Evolutionary conservation across 2,797 vertebrate genomes (phyloP), one percentile per base, ranked within the genome.

Genomic region (Caiman crocodilus): DNA sequence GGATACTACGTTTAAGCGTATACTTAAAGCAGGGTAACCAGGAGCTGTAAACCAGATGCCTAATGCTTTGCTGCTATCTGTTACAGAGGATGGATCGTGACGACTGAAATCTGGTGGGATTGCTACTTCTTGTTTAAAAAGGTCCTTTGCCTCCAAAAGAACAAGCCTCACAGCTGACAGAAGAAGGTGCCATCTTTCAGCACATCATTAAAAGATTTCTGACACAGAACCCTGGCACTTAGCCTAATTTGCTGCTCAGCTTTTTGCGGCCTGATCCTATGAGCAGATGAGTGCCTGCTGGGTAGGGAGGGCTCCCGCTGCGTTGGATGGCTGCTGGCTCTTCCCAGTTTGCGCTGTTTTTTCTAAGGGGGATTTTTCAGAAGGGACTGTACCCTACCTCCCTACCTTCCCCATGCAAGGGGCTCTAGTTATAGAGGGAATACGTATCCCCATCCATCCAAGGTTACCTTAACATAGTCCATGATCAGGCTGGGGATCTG

Each of bases 291-390:
- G 12, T 0, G 3, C 3, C 85, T 0, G 1, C 58, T 6, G 58
- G 25, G 57, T 79, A 0, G 0, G 0, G 15, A 13, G 28, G 73
- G 56, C 64, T 93, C 15, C 3, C 0, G 3, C 77, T 21, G 61
- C 1, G 2, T 1, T 21, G 30, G 55, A 8, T 4, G 67, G 76
- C 14, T 30, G 59, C 67, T 5, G 71, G 28, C 60, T 67, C 1
- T 4, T 61, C 71, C 71, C 42, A 21, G 8, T 17, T 25, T 0
- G 0, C 5, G 50, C 42, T 59, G 20, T 20, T 21, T 3, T 75
- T 61, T 58, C 57, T 89, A 3, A 15, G 0, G 56, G 87, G 58
- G 67, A 7, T 0, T 0, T 20, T 25, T 9, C 0, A 0, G 32
- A 56, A 17, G 82, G 23, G 14, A 32, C 18, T 3, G 20, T 76